These are phyloP conservation scores for Panthera uncia DNA, from an alignment of 2,113 vertebrate genomes.

Conservation along the genomic window DNA sequence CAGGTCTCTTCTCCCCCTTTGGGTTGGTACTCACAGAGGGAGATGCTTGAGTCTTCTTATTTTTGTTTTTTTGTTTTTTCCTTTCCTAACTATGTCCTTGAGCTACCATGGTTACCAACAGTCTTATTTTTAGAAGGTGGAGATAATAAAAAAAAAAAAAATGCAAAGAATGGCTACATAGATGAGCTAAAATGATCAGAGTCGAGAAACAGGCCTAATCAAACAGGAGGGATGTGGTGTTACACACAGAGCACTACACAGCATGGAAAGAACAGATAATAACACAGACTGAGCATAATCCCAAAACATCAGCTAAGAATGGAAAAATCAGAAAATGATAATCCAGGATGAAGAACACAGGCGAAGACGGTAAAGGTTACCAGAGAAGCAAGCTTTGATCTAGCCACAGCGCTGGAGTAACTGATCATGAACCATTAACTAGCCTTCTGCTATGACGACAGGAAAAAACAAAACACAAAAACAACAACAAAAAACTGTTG, in stretches of 20 bases:
- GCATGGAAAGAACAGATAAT: background rate
- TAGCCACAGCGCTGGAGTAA: background rate
- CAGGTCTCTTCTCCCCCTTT: background rate
- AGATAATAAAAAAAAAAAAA: background rate
- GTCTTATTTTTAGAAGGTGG: background rate
- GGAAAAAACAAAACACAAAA: background rate
- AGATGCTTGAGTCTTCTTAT: background rate
- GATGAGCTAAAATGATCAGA: background rate
- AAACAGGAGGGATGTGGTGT: background rate
- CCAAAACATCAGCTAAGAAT: background rate
- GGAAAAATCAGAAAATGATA: background rate
- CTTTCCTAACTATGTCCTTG: background rate
- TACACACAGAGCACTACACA: rapidly evolving
- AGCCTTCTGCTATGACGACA: background rate
- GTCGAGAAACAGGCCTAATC: background rate
- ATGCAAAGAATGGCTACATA: background rate
- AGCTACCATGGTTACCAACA: background rate
- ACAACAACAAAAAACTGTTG: too few relatives aligned
- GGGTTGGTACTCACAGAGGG: background rate
- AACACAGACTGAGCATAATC: background rate
- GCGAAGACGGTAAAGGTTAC: background rate
- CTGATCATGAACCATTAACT: background rate
- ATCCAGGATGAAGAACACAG: background rate
- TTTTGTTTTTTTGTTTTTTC: background rate
- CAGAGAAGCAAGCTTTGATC: background rate